Evolutionary conservation across 2,888 invertebrate genomes (phyloP).

Genomic region (Cerceris ruficornis): DNA sequence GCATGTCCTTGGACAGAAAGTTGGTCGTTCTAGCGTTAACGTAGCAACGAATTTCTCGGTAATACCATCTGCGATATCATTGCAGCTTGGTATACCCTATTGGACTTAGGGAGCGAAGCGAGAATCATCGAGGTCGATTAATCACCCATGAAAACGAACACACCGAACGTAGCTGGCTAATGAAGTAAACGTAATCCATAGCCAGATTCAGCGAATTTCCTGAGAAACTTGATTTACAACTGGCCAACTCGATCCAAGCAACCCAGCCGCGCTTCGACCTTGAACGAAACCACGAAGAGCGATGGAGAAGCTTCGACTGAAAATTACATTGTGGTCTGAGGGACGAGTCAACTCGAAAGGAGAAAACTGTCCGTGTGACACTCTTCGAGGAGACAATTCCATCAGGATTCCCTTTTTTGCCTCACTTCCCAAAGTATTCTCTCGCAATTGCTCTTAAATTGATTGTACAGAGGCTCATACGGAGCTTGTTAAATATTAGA

Average conservation of each 20-base stretch:
- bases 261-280: constrained; percentile 19
- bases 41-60: constrained; percentile 50
- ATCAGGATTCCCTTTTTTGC: too few relatives aligned
- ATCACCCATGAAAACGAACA: neutral
- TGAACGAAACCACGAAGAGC: constrained; percentile 38
- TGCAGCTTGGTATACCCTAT: constrained; percentile 6
- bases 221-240: constrained; percentile 21
- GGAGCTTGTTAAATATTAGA: neutral
- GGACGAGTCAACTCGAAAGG: constrained; percentile 8
- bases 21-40: constrained; percentile 4
- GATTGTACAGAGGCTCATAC: too few relatives aligned
- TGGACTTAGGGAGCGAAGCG: neutral
- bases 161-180: neutral
- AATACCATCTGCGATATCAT: constrained; percentile 52
- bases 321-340: constrained; percentile 40
- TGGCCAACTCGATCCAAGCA: constrained; percentile 5
- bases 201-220: constrained; percentile 15
- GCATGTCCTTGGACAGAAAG: constrained; percentile 60
- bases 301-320: constrained; percentile 22
- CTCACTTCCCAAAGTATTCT: too few relatives aligned
- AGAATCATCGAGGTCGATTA: constrained; percentile 18
- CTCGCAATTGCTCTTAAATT: too few relatives aligned
- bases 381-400: neutral
- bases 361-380: constrained; percentile 2
- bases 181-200: neutral